Evolutionary conservation across 2,113 vertebrate species (phyloP).

Genomic region (Onychorhynchus coronatus): DNA sequence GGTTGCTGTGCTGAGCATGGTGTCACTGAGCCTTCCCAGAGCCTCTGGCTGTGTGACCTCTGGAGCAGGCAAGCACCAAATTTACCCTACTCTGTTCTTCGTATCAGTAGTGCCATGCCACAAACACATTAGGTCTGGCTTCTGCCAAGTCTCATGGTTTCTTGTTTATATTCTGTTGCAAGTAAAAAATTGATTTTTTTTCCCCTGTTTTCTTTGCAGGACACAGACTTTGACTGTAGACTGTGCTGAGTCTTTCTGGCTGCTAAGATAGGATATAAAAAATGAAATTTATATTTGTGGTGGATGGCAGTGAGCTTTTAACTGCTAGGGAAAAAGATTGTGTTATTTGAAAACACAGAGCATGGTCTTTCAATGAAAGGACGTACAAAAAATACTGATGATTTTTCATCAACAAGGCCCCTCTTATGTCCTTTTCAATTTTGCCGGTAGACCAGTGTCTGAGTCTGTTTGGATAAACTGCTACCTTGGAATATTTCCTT

Average conservation of each 20-base stretch:
- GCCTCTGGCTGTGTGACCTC: neutral
- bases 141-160: neutral
- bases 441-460: neutral
- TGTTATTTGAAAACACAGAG: neutral
- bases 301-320: neutral
- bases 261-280: neutral
- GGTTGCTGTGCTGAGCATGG: rapidly evolving
- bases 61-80: neutral
- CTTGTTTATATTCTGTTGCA: neutral
- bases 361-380: neutral
- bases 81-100: neutral
- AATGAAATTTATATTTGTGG: neutral
- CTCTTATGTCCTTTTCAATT: neutral
- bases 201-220: neutral
- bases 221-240: neutral
- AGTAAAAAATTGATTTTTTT: neutral
- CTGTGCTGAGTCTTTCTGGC: neutral
- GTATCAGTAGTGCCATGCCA: neutral
- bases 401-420: neutral
- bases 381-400: neutral
- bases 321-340: neutral
- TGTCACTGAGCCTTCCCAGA: neutral
- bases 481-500: neutral
- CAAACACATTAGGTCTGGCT: neutral
- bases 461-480: neutral